Evolutionary conservation across 1,140 invertebrate genomes (phyloP).

Genomic region (Cherax destructor): DNA sequence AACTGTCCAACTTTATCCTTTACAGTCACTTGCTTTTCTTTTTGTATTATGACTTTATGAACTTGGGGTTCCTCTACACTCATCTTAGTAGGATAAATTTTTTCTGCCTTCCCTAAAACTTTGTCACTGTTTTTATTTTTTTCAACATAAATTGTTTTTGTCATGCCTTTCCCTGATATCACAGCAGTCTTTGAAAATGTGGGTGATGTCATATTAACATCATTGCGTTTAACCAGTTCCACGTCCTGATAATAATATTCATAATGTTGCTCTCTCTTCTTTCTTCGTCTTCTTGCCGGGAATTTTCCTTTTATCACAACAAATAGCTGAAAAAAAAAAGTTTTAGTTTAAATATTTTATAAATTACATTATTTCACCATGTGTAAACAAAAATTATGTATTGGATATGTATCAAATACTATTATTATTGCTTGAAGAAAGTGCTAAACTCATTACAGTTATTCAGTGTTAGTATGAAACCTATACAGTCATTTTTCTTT

Average conservation of each 20-base stretch:
- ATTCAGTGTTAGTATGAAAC: too few relatives aligned
- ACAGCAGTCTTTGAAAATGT: background rate
- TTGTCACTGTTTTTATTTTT: background rate
- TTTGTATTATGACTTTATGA: background rate
- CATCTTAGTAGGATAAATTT: background rate
- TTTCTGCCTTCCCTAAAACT: background rate
- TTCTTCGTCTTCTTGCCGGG: background rate
- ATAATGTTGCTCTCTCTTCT: background rate
- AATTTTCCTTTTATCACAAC: constrained; percentile 3
- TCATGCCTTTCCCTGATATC: background rate
- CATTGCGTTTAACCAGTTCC: background rate
- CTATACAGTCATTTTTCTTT: too few relatives aligned
- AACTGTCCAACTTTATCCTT: background rate
- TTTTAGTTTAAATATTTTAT: too few relatives aligned
- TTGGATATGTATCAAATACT: too few relatives aligned
- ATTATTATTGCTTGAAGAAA: too few relatives aligned
- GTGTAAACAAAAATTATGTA: too few relatives aligned
- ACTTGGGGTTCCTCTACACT: background rate
- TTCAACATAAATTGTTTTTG: too few relatives aligned
- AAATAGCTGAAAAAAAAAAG: background rate
- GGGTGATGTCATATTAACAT: too few relatives aligned
- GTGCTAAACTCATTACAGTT: too few relatives aligned
- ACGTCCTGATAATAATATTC: background rate
- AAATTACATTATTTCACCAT: too few relatives aligned
- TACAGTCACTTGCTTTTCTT: background rate